A percentile compares a stretch with the other conserved stretches of the same genome.
phyloP scores from a whole-genome alignment of 2,113 vertebrate species.

The Rhea pennata region DNA sequence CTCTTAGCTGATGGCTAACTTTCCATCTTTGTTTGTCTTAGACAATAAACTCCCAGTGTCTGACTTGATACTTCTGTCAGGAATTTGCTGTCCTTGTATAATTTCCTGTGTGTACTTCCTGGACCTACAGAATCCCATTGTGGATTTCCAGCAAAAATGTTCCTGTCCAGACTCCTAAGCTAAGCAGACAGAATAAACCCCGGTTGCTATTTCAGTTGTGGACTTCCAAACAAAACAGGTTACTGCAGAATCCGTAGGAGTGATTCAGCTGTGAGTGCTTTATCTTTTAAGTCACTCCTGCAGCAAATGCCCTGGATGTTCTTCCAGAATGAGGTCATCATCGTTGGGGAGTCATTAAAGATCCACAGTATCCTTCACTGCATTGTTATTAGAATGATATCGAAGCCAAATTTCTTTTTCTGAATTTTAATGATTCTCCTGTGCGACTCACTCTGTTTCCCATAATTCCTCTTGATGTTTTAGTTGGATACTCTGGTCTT shows the following conservation, averaged over 20 bases:
- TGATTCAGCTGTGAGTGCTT: background rate
- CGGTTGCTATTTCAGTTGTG: background rate
- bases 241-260: background rate
- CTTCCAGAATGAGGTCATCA: constrained; percentile 22
- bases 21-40: background rate
- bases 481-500: background rate
- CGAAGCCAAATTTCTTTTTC: background rate
- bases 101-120: constrained; percentile 40
- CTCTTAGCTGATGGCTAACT: background rate
- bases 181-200: rapidly evolving
- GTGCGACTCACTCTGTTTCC: background rate
- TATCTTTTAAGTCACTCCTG: background rate
- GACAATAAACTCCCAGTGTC: constrained; percentile 44
- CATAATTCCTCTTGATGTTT: background rate
- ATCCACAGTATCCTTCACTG: background rate
- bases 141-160: background rate
- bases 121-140: constrained; percentile 21
- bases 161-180: background rate
- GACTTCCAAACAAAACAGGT: background rate
- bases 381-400: background rate
- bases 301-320: background rate
- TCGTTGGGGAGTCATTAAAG: background rate
- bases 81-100: constrained; percentile 8
- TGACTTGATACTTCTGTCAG: constrained; percentile 17
- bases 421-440: background rate